These are phyloP conservation scores for Beris chalybata DNA, from an alignment of 2,888 invertebrate species.

Conservation along the genomic window DNA sequence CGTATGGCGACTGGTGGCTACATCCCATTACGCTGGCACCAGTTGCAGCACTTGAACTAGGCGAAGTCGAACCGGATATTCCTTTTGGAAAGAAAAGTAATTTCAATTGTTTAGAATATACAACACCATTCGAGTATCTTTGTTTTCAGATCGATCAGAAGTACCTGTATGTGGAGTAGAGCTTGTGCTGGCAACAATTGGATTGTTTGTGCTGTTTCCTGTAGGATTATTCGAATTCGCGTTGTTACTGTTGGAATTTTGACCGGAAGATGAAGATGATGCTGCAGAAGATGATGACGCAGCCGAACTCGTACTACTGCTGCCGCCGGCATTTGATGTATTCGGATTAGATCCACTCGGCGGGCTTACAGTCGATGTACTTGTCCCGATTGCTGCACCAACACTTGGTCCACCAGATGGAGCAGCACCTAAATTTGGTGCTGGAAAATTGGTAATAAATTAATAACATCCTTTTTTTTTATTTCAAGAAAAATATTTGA, in stretches of 20 bases:
- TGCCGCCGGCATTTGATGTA: slow-evolving; percentile 33
- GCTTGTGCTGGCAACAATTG: slow-evolving; percentile 58
- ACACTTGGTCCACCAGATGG: slow-evolving; percentile 44
- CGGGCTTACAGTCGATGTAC: slow-evolving; percentile 35
- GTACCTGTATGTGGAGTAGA: slow-evolving; percentile 56
- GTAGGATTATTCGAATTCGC: slow-evolving; percentile 48
- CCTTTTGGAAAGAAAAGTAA: slow-evolving; percentile 49
- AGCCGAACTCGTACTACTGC: slow-evolving; percentile 14
- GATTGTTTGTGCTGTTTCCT: slow-evolving; percentile 17
- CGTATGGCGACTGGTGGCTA: slow-evolving; percentile 86
- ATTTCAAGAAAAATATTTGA: neutral
- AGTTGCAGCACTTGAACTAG: slow-evolving; percentile 56
- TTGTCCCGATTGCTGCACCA: slow-evolving; percentile 36
- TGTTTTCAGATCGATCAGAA: neutral
- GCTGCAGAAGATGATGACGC: slow-evolving; percentile 38
- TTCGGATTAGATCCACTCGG: slow-evolving; percentile 41
- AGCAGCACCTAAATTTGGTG: slow-evolving; percentile 57
- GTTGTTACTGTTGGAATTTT: slow-evolving; percentile 40
- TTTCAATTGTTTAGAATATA: neutral
- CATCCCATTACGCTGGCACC: slow-evolving; percentile 54
- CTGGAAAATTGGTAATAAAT: slow-evolving; percentile 67
- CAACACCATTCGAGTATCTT: neutral
- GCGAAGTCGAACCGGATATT: slow-evolving; percentile 42
- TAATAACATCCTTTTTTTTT: no score
- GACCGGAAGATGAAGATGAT: slow-evolving; percentile 39